These are phyloP conservation scores for Poecilia velifera DNA, from an alignment of 2,797 vertebrate genomes.

Conservation along the genomic window DNA sequence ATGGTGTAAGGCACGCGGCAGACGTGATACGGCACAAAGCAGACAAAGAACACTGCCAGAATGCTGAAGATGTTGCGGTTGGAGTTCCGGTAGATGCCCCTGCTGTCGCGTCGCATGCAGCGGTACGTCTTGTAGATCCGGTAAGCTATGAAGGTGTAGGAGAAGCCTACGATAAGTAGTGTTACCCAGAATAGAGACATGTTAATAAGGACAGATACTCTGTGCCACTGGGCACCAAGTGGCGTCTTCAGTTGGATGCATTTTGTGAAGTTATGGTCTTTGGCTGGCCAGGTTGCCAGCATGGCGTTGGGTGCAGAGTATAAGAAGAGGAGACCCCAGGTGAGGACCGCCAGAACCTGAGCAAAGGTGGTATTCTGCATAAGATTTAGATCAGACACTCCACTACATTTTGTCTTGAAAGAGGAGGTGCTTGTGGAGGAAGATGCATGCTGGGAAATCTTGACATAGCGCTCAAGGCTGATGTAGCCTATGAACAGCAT, in stretches of 20 bases:
- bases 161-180: conserved; percentile 85
- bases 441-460: conserved; percentile 78
- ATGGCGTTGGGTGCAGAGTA: conserved; percentile 85
- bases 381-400: conserved; percentile 30
- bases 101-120: conserved; percentile 71
- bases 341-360: conserved; percentile 59
- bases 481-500: conserved; percentile 89
- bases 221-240: conserved; percentile 88
- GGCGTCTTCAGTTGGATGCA: conserved; percentile 88
- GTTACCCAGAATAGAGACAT: conserved; percentile 85
- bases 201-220: conserved; percentile 69
- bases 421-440: conserved; percentile 59
- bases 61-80: conserved; percentile 85
- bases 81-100: conserved; percentile 69
- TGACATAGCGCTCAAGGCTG: conserved; percentile 90
- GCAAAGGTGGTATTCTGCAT: conserved; percentile 79
- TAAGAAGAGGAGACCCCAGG: conserved; percentile 84
- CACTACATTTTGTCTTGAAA: conserved; percentile 36
- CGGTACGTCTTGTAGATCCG: conserved; percentile 84
- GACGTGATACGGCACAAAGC: conserved; percentile 91
- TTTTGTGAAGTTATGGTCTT: conserved; percentile 23
- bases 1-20: conserved; percentile 90
- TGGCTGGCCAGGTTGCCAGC: conserved; percentile 77
- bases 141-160: conserved; percentile 85
- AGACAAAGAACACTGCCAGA: conserved; percentile 83